A percentile compares a stretch with the other conserved stretches of the same genome.
Evolutionary conservation across 2,113 vertebrate species (phyloP).

Genomic region (Psilopsiagon aurifrons): DNA sequence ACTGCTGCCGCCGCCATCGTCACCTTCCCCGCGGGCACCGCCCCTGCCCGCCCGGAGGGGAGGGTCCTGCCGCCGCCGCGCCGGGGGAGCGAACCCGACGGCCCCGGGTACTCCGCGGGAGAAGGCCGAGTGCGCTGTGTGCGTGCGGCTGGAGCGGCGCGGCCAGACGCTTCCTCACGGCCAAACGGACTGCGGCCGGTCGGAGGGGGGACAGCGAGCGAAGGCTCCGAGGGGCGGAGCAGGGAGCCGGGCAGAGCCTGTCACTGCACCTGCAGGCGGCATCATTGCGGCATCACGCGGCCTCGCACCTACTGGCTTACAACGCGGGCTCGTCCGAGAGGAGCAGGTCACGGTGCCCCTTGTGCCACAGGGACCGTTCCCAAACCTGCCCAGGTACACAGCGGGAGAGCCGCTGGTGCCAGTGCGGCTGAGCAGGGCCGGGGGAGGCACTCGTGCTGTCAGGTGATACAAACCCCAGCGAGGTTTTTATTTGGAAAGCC

Average conservation of each 20-base stretch:
- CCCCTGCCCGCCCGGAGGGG: background rate
- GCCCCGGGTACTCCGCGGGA: too few species aligned
- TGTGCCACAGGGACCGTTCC: rapidly evolving
- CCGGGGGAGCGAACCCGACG: background rate
- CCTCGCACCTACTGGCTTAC: rapidly evolving
- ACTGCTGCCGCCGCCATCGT: background rate
- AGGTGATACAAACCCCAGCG: rapidly evolving
- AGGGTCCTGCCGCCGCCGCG: background rate
- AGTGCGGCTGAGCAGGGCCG: background rate
- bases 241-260: background rate
- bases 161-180: background rate
- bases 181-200: too few species aligned
- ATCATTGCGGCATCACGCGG: background rate
- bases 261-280: rapidly evolving
- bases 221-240: background rate
- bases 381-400: rapidly evolving
- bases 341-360: background rate
- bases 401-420: background rate
- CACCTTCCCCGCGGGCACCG: background rate
- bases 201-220: background rate
- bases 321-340: rapidly evolving
- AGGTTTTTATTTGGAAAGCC: background rate
- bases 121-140: rapidly evolving
- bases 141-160: too few species aligned
- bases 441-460: rapidly evolving